phyloP scores from a whole-genome alignment of 1,140 invertebrate genomes.

The Pissodes strobi region DNA sequence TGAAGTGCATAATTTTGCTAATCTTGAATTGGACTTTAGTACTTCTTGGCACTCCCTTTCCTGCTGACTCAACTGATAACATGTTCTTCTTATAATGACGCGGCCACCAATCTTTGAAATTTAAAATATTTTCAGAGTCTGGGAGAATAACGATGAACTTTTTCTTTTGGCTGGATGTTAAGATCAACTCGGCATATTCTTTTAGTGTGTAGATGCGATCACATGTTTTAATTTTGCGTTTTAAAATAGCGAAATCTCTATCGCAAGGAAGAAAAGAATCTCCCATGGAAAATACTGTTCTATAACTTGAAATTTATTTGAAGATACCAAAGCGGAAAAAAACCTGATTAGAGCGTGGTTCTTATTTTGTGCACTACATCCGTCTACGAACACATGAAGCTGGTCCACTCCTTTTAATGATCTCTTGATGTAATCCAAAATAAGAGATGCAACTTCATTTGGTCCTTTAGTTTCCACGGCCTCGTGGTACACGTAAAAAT shows the following conservation, averaged over 20 bases:
- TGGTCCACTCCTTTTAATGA: background rate
- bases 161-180: background rate
- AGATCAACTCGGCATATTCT: background rate
- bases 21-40: background rate
- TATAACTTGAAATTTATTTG: background rate
- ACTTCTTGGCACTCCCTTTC: background rate
- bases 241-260: background rate
- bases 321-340: background rate
- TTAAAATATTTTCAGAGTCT: background rate
- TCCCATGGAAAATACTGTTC: background rate
- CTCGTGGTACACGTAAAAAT: background rate
- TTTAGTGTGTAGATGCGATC: background rate
- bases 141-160: background rate
- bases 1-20: background rate
- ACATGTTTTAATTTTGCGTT: too few relatives aligned
- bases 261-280: too few relatives aligned
- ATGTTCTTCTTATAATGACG: background rate
- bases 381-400: background rate
- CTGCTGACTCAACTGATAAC: background rate
- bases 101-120: background rate
- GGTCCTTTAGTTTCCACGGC: background rate
- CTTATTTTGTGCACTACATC: background rate
- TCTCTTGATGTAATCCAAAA: background rate
- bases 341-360: background rate
- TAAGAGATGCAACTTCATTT: background rate